Evolutionary conservation across 2,113 vertebrate species (phyloP), one percentile per base, ranked within the genome.

Genomic region (Mormyrus iriodes): DNA sequence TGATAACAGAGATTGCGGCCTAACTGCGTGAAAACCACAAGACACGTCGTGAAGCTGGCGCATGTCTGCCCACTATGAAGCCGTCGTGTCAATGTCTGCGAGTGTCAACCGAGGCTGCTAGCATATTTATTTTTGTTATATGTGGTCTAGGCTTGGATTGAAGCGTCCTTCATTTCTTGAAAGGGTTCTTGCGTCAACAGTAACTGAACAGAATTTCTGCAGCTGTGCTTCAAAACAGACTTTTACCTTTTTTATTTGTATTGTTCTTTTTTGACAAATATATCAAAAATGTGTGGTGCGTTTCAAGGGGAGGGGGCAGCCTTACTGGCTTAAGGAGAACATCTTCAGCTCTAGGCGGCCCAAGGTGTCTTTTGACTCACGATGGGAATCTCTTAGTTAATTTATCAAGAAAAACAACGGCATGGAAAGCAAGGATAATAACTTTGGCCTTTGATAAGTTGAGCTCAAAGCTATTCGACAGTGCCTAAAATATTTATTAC

Each of bases 21-120:
- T 46, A 87, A 44, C 39, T 3, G 19, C 15, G 42, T n/a, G 35
- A 24, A 31, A 42, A 42, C 79, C 42, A n/a, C 76, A 39, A 55
- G 39, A 61, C 39, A 17, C 31, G 17, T 39, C 21, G 10, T 6
- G 42, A 46, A 61, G 88, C n/a, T n/a, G 48, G 19, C 31, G 39
- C 10, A 58, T 85, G 8, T 44, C 88, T 46, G 35, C 88, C 88
- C 79, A 85, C 88, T 15, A 52, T 61, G 88, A 42, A 61, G 88
- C 49, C 88, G 2, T 42, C 17, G 52, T 89, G 88, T 89, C 88
- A 48, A 46, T 61, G 52, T 79, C 88, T 61, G 35, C n/a, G 51
- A 39, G 88, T n/a, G 31, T 51, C 21, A 24, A 27, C 52, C 19
- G 58, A 3, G 48, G 27, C 2, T 42, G 13, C 1, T 42, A 9